Evolutionary conservation across 1,140 invertebrate genomes (phyloP), one percentile per base, ranked within the genome.

Genomic region (Meloidogyne hapla): DNA sequence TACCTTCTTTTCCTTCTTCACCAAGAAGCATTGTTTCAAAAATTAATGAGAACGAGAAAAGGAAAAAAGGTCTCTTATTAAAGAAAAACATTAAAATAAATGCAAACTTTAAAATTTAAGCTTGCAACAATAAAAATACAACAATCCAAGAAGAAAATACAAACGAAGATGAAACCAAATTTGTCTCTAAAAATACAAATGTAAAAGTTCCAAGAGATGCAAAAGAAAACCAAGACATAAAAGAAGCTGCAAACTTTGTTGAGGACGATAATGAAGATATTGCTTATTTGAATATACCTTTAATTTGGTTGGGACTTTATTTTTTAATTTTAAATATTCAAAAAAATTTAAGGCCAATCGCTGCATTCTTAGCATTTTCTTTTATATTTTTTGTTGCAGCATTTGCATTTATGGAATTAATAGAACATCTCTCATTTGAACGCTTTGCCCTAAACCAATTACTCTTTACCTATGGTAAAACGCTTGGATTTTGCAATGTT

Each of bases 211-310:
- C 81, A 45, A 73, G 13, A 26, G 69, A 72, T 65, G 77, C 74
- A 56, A n/a, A 65, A 15, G 81, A 83, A 64, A 74, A 85, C 21
- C 62, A 65, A n/a, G 69, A 33, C 8, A 63, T 83, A 25, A 86
- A 83, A 76, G 78, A 77, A 33, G 80, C 78, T 15, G 28, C 40
- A n/a, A 45, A 72, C n/a, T 82, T 80, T 68, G 81, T 85, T n/a
- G 82, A 83, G 63, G 82, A 83, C 33, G 82, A 83, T 68, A 83
- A 83, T 74, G 84, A 85, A 65, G 82, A 83, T 74, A 83, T 83
- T 66, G 82, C 83, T 23, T 83, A 83, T 75, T 63, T 83, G 1
- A 83, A 83, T 65, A 82, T 83, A 21, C 68, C 72, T 28, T 40
- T 83, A 45, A 68, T 83, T 65, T 83, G 81, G 81, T 83, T 65